Percentiles rank a stretch among this genome's conserved stretches.
Conservation (phyloP, 2,113 vertebrate species). For the Cephalopholis sonnerati region DNA sequence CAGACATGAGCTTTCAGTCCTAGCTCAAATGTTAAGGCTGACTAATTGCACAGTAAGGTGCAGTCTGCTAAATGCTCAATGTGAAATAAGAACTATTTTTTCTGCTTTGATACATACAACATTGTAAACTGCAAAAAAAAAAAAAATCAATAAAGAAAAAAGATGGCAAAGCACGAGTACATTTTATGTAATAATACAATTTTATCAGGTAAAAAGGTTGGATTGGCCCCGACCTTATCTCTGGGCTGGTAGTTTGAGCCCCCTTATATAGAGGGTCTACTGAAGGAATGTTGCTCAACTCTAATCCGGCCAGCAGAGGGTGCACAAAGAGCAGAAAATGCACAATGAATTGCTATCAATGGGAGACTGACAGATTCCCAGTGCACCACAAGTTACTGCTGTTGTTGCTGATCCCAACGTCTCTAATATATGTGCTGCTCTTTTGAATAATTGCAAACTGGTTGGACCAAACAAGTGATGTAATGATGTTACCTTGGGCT, state of each 20-base stretch:
- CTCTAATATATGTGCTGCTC: too few relatives aligned
- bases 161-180: too few relatives aligned
- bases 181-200: background rate
- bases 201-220: too few relatives aligned
- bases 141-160: background rate
- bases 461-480: background rate
- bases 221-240: background rate
- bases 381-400: too few relatives aligned
- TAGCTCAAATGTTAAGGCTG: too few relatives aligned
- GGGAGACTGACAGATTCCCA: background rate
- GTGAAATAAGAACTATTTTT: background rate
- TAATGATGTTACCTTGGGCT: too few relatives aligned
- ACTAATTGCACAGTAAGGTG: too few relatives aligned
- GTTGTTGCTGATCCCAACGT: too few relatives aligned
- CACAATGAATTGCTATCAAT: background rate
- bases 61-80: too few relatives aligned
- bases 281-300: background rate
- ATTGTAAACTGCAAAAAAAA: background rate
- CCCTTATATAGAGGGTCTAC: too few relatives aligned
- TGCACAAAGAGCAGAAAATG: constrained; percentile 1
- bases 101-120: background rate
- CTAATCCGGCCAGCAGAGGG: constrained; percentile 10
- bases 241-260: background rate
- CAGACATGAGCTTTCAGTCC: background rate
- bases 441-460: background rate